Percentiles rank a stretch among this genome's conserved stretches.
These are phyloP conservation scores for Poeciliopsis infans DNA, from an alignment of 2,797 vertebrate genomes.

Conservation along the genomic window DNA sequence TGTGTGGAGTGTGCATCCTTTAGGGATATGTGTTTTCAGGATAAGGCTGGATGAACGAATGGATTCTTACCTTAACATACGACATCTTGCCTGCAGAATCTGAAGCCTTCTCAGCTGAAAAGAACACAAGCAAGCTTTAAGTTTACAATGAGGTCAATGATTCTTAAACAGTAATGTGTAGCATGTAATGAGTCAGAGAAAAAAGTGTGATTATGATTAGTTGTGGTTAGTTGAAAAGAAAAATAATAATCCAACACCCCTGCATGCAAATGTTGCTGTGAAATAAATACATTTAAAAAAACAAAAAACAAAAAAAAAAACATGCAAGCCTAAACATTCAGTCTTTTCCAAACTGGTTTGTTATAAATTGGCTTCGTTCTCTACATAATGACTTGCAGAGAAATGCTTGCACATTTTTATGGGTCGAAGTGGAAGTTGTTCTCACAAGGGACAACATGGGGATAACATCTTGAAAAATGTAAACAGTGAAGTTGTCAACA, in stretches of 20 bases:
- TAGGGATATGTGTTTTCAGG: background rate
- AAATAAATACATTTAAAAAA: background rate
- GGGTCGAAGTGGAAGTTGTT: slow-evolving; percentile 15
- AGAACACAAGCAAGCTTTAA: slow-evolving; percentile 34
- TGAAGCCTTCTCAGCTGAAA: slow-evolving; percentile 62
- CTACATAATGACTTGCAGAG: slow-evolving; percentile 15
- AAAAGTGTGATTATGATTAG: background rate
- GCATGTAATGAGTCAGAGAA: background rate
- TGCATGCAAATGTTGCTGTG: background rate
- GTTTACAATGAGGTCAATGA: background rate
- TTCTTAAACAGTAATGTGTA: background rate
- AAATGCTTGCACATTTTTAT: background rate
- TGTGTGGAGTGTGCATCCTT: background rate
- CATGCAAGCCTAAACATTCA: background rate
- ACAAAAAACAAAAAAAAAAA: too few species aligned
- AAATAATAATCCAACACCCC: background rate
- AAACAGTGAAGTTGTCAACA: slow-evolving; percentile 4
- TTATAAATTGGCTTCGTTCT: background rate
- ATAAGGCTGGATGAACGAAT: background rate
- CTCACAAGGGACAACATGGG: slow-evolving; percentile 5
- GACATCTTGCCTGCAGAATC: slow-evolving; percentile 62
- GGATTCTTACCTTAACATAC: slow-evolving; percentile 68
- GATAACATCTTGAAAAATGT: slow-evolving; percentile 18
- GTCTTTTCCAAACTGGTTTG: background rate
- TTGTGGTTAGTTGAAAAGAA: background rate